These are phyloP conservation scores for Eurytoma adleriae DNA, from an alignment of 2,888 invertebrate species.

Conservation along the genomic window DNA sequence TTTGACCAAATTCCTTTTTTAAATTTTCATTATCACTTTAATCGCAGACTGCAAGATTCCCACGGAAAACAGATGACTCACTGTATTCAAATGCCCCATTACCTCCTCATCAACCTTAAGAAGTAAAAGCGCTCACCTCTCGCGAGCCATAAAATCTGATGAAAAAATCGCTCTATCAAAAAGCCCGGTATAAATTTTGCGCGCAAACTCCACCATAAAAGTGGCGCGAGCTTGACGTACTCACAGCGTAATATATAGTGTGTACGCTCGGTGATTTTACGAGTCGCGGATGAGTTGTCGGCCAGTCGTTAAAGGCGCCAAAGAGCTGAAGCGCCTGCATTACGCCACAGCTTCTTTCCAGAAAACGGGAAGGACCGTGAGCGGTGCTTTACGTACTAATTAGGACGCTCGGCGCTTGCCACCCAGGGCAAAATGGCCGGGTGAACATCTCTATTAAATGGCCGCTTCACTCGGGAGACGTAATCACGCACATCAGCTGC, in stretches of 20 bases:
- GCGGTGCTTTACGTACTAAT: slow-evolving; percentile 68
- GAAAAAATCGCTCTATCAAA: slow-evolving; percentile 34
- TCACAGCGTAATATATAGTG: slow-evolving; percentile 36
- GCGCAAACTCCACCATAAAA: slow-evolving; percentile 26
- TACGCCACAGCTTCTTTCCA: slow-evolving; percentile 54
- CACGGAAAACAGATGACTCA: too few species aligned
- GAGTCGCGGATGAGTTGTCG: slow-evolving; percentile 54
- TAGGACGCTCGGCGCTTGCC: slow-evolving; percentile 63
- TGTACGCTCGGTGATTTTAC: slow-evolving; percentile 42
- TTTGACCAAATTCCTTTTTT: too few species aligned
- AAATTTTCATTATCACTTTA: too few species aligned
- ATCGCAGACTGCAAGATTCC: too few species aligned
- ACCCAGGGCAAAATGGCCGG: slow-evolving; percentile 62
- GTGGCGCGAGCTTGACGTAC: slow-evolving; percentile 48
- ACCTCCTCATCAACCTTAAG: slow-evolving; percentile 15
- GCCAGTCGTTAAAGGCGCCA: slow-evolving; percentile 65
- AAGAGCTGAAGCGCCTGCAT: slow-evolving; percentile 61
- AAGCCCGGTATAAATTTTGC: slow-evolving; percentile 30
- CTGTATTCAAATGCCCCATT: neutral
- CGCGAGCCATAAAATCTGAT: slow-evolving; percentile 26
- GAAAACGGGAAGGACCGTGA: slow-evolving; percentile 57
- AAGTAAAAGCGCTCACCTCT: slow-evolving; percentile 5
- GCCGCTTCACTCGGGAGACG: slow-evolving; percentile 63
- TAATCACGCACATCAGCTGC: slow-evolving; percentile 65
- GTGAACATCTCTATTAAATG: slow-evolving; percentile 71